Base-by-base conservation (phyloP, 37 sponge, comb jelly and placozoan genomes). In the Axinella damicornis region DNA sequence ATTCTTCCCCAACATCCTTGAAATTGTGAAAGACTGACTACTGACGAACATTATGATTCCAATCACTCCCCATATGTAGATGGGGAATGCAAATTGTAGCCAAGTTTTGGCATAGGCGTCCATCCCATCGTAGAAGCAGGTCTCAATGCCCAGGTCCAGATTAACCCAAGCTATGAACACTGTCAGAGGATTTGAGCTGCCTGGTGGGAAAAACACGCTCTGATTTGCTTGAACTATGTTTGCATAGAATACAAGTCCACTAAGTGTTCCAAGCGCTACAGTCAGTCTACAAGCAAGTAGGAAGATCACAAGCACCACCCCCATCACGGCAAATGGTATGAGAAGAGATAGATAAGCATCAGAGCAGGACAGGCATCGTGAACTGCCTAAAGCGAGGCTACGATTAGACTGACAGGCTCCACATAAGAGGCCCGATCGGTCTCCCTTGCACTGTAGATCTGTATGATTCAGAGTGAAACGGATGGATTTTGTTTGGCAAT, bases 71-170 rank as follows among this genome's bases (percentile, higher is more conserved):
- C 71, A 69, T 25, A 69, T 30, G 27, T 69, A 69, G 35, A 69
- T 38, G 22, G 74, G 52, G 13, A 73, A 73, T 40, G 25, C 18
- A 19, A 73, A 73, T 12, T 39, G 52, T 27, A 73, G 54, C 74
- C 74, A 73, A 5, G 25, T 61, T 22, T 61, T 27, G n/a, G 14
- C 62, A 61, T 61, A 61, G 62, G 25, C 27, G 14, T 61, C 62
- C 27, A 61, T 61, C n/a, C 62, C 62, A 61, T 61, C 14, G 12
- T 61, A 61, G 62, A 61, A 61, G 62, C 62, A 61, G 25, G 62
- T 61, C 27, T 61, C 62, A 11, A 61, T 61, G n/a, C 62, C 62
- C n/a, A 61, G 62, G 25, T 61, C 62, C n/a, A 61, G 14, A 61
- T 61, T 61, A 5, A 61, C 4, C 62, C 62, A 61, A 14, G 62